Percentiles rank a stretch among this genome's conserved stretches.
Evolutionary conservation across 1,140 invertebrate species (phyloP).

Genomic region (Cotesia chilonis): DNA sequence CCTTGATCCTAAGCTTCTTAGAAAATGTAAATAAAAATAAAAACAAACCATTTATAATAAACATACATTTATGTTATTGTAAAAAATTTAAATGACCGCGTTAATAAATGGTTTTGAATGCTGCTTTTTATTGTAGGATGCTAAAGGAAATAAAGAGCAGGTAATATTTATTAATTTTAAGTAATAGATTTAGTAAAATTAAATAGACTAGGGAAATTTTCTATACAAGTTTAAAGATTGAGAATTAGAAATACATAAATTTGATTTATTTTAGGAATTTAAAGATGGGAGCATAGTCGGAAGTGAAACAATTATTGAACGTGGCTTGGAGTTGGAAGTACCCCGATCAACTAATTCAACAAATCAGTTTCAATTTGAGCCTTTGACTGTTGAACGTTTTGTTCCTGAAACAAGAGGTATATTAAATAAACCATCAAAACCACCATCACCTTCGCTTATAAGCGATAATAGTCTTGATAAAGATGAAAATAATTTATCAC

Average conservation of each 20-base stretch:
- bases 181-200: slow-evolving; percentile 19
- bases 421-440: slow-evolving; percentile 45
- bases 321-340: slow-evolving; percentile 56
- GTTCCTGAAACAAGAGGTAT: slow-evolving; percentile 44
- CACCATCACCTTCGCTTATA: slow-evolving; percentile 51
- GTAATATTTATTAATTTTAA: slow-evolving; percentile 40
- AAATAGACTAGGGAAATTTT: neutral
- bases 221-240: slow-evolving; percentile 3
- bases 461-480: slow-evolving; percentile 38
- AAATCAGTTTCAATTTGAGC: slow-evolving; percentile 58
- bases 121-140: slow-evolving; percentile 50
- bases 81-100: slow-evolving; percentile 32
- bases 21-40: no score
- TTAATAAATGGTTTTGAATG: slow-evolving; percentile 24
- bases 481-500: slow-evolving; percentile 45
- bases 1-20: no score
- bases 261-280: slow-evolving; percentile 56
- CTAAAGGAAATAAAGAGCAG: slow-evolving; percentile 52
- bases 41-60: no score
- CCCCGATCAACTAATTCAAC: slow-evolving; percentile 45
- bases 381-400: slow-evolving; percentile 55
- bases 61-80: slow-evolving; percentile 1
- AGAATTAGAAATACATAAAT: slow-evolving; percentile 19
- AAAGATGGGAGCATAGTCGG: slow-evolving; percentile 55
- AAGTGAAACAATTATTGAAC: slow-evolving; percentile 50